Evolutionary conservation across 2,888 invertebrate genomes (phyloP), one percentile per base, ranked within the genome.

Genomic region (Cantharis flavilabris): DNA sequence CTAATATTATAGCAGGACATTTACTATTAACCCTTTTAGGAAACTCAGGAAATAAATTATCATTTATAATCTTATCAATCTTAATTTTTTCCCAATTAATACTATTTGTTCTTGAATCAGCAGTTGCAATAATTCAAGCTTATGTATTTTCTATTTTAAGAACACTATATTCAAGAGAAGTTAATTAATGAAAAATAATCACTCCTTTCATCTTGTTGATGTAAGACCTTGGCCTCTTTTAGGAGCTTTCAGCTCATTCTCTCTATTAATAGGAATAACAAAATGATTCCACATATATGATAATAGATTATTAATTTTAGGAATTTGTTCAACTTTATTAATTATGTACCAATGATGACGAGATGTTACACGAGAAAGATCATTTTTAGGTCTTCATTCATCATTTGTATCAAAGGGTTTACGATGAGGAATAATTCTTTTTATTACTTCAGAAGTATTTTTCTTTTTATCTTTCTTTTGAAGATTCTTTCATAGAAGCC

Each of bases 1-100:
- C 94, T n/a, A 94, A 94, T 90, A 94, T 94, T 92, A 93, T 94
- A 90, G 93, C 94, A 1, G 94, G 93, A 0, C 93, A 94, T 86
- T 85, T 94, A 87, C 82, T 94, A 85, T 87, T 94, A 90, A 92
- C 92, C 1, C 82, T 94, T 82, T 84, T 93, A 84, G 90, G 91
- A 77, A 89, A 89, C 80, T 89, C 88, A 3, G 89, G 87, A 20
- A 73, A 83, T 16, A 70, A 11, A 67, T 30, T 84, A 82, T 75
- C 80, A 28, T 73, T 83, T 69, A 75, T 84, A 69, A 75, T 84
- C 71, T 70, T 87, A 69, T 83, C 82, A 73, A 71, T 85, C 33
- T 70, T 86, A 80, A 81, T 86, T 79, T 73, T 86, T 72, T 85
- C 86, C 69, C 91, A 92, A 91, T 87, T 90, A 81, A 70, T 90